Evolutionary conservation across 2,888 invertebrate genomes (phyloP), one percentile per base, ranked within the genome.

Genomic region (Caenorhabditis sp.): DNA sequence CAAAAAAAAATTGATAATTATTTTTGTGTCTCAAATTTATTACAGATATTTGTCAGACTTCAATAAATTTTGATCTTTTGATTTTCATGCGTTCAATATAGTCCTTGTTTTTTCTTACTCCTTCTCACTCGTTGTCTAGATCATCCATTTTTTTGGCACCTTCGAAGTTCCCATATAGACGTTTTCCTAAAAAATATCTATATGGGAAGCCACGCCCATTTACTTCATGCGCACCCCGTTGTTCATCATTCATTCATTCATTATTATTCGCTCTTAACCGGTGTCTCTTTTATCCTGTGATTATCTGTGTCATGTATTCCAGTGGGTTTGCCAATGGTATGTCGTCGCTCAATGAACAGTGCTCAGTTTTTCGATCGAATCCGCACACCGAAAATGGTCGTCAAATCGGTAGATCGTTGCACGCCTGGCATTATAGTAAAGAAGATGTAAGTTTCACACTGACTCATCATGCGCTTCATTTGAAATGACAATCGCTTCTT

Each of bases 381-480:
- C 43, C 43, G 10, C 23, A 53, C 21, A 53, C 53, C 17, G 25
- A 53, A n/a, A 53, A 53, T 12, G 53, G 53, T 17, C 21, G 25
- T 4, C 20, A 21, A 21, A 23, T 53, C 25, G 66, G 26, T 66
- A 66, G 70, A 63, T 70, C 17, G 12, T 53, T 53, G 23, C n/a
- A 21, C 23, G 56, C 71, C 21, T 71, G 71, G 71, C 66, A 67
- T 38, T 59, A 50, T 14, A 20, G 14, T 31, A 67, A 71, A 49
- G 12, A 36, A 23, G 59, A 63, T n/a, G 71, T 70, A n/a, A 66
- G 67, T 71, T 59, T 26, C 27, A 21, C 12, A 52, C 1, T 10
- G 4, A 52, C 8, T 52, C 3, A 52, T 21, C 1, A 21, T 52
- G 7, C 21, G 21, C 3, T 52, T 52, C 20, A 10, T 50, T n/a